Percentiles rank a stretch among this genome's conserved stretches.
Conservation (phyloP, 2,113 vertebrate species). For the Pogonocichla stellata region DNA sequence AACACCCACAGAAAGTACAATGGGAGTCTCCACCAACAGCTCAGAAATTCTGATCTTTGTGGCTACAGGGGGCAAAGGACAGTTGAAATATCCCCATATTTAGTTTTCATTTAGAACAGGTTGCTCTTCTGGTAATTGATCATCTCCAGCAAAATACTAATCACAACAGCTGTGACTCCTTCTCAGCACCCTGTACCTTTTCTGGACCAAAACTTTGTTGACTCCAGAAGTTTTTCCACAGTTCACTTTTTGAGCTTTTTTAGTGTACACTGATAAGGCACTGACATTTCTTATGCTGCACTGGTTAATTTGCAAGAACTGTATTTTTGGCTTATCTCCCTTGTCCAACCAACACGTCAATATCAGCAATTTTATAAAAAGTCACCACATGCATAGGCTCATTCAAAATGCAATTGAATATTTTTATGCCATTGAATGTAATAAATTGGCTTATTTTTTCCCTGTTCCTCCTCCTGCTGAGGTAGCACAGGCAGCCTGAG, state of each 20-base stretch:
- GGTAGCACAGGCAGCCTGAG: background rate
- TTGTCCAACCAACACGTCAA: background rate
- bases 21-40: background rate
- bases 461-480: background rate
- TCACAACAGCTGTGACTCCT: background rate
- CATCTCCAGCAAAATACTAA: background rate
- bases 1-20: background rate
- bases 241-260: background rate
- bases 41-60: background rate
- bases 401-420: background rate
- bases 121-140: background rate
- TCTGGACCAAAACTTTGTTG: background rate
- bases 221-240: background rate
- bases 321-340: background rate
- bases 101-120: background rate
- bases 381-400: accelerated
- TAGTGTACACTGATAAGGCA: background rate
- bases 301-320: background rate
- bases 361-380: background rate
- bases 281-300: background rate
- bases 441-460: background rate
- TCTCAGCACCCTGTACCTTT: background rate
- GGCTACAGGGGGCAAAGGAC: background rate
- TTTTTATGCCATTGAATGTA: background rate
- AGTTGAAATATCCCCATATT: background rate